Percentiles rank a stretch among this genome's conserved stretches.
These are phyloP conservation scores for Eulemur coronatus DNA, from an alignment of 2,797 vertebrate species.

Conservation along the genomic window DNA sequence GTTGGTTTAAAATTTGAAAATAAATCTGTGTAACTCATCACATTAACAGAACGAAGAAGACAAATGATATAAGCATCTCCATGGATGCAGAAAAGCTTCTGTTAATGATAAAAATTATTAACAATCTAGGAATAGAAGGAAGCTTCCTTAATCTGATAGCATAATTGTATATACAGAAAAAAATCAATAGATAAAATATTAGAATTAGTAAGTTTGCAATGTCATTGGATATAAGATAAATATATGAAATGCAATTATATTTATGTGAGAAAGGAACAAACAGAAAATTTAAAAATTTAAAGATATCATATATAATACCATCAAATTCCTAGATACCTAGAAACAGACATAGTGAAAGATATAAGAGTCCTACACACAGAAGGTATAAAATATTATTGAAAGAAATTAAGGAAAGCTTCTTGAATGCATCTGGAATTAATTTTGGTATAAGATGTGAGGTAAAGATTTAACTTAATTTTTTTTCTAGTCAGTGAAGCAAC, in stretches of 20 bases:
- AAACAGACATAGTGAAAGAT: neutral
- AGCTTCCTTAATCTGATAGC: neutral
- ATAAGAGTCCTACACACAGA: neutral
- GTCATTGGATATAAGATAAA: neutral
- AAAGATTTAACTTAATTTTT: slow-evolving; percentile 34
- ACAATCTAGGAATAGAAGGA: neutral
- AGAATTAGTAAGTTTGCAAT: slow-evolving; percentile 9
- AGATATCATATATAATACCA: neutral
- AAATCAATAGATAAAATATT: neutral
- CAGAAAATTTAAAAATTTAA: neutral
- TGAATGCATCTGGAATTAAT: slow-evolving; percentile 15
- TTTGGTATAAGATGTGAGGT: neutral
- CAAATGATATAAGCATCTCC: neutral
- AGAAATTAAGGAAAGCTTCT: slow-evolving; percentile 6
- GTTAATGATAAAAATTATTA: neutral
- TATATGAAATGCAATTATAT: neutral
- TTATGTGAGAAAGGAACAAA: neutral
- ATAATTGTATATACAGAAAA: neutral
- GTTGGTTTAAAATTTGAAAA: slow-evolving; percentile 19
- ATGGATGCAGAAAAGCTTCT: neutral
- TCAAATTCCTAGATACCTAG: neutral
- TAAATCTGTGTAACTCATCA: neutral
- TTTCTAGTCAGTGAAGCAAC: slow-evolving; percentile 5
- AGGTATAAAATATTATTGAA: neutral
- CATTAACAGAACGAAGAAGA: neutral